Base-by-base conservation (phyloP, 2,888 invertebrate genomes). In the Cephus rjabovi region DNA sequence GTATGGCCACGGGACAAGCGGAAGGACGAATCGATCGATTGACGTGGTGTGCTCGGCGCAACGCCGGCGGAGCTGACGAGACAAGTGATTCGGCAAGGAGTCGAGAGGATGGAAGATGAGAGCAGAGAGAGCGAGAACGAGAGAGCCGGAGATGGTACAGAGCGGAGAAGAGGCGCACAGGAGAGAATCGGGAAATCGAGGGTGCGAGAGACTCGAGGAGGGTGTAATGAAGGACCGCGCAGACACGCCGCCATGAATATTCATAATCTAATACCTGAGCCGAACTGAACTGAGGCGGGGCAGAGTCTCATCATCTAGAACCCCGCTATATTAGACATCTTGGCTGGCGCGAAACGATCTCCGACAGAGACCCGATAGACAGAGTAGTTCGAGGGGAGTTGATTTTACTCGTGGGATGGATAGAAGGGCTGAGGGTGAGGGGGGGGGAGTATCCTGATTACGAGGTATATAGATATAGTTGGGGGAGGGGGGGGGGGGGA, bases 191-290 rank as follows among this genome's bases (percentile, higher is more conserved):
- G 73, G 82, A 84, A 83, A 84, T 78, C 81, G 86, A 83, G 83
- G 81, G 76, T 77, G 79, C 76, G 75, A 78, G 77, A 78, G 81
- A 74, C 79, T 74, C 68, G 84, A 81, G 84, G 86, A 88, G 88
- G 87, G 88, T 91, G 90, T 91, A 91, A 91, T 91, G 91, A 91
- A 91, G 91, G 90, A 89, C 91, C 90, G 90, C 87, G 89, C 90
- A 90, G 91, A 90, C 90, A 90, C 90, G 87, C 89, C 87, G 90
- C 88, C 91, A 91, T 91, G 91, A 91, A 91, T 91, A 91, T 91
- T 91, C 91, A 91, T 91, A 91, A 91, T 90, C 90, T 91, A 91
- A 91, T 91, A 91, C 90, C 91, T 91, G 91, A 90, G 90, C 88
- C 86, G 88, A 88, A 89, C 88, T 86, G 88, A 88, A 86, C 83